Conservation (phyloP, 2,888 invertebrate genomes). For the Erebia palarica region DNA sequence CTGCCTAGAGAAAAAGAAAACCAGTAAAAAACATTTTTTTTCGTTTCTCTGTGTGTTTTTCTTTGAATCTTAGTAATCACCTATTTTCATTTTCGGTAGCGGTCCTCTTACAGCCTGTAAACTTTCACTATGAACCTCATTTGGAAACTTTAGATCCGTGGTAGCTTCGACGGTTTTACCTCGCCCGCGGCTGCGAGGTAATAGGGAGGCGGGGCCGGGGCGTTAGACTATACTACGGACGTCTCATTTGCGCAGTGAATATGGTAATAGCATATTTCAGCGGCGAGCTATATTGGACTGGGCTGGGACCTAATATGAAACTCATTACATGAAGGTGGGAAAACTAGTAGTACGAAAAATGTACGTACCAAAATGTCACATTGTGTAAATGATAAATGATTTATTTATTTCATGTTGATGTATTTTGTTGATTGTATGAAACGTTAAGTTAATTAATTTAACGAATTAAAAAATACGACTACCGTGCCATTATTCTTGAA, state of each 20-base stretch:
- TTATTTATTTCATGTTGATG: no score
- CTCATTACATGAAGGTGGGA: constrained; percentile 2
- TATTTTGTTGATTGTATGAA: no score
- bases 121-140: background rate
- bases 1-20: no score
- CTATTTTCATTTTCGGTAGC: no score
- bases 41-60: no score
- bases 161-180: constrained; percentile 43
- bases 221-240: constrained; percentile 63
- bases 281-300: constrained; percentile 17
- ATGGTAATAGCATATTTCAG: constrained; percentile 74
- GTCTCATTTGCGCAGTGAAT: constrained; percentile 66
- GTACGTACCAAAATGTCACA: background rate
- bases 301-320: background rate
- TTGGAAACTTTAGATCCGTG: constrained; percentile 29
- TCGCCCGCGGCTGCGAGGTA: constrained; percentile 67
- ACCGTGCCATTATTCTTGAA: no score
- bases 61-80: no score
- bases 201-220: constrained; percentile 69
- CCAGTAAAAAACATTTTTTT: no score
- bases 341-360: background rate
- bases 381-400: no score
- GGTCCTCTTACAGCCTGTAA: no score
- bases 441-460: no score
- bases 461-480: no score